phyloP scores from a whole-genome alignment of 2,888 invertebrate species.

The Dolichopus griseipennis region DNA sequence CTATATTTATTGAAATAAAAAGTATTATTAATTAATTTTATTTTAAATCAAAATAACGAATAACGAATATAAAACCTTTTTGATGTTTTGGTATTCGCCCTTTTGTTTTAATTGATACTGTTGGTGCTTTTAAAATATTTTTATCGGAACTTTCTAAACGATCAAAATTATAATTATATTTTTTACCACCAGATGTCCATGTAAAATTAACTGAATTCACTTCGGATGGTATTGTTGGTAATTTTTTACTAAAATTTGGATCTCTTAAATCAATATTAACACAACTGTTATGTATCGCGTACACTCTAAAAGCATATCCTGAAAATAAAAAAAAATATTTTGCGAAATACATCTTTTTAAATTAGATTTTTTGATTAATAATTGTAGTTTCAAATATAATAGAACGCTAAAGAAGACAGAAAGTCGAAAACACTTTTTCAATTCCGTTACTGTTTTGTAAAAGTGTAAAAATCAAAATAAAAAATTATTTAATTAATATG shows the following conservation, averaged over 20 bases:
- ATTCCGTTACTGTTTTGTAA: too few species aligned
- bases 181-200: constrained; percentile 73
- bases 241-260: constrained; percentile 79
- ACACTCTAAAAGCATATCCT: constrained; percentile 82
- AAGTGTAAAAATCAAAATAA: too few species aligned
- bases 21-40: background rate
- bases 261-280: constrained; percentile 80
- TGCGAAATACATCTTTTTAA: background rate
- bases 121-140: constrained; percentile 74
- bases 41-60: background rate
- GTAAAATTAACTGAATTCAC: constrained; percentile 86
- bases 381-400: too few species aligned
- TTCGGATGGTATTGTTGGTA: constrained; percentile 87
- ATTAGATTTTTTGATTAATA: too few species aligned
- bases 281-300: constrained; percentile 78
- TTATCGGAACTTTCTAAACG: constrained; percentile 75
- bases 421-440: too few species aligned
- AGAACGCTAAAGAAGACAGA: too few species aligned
- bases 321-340: constrained; percentile 21
- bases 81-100: constrained; percentile 78
- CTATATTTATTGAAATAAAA: constrained; percentile 41
- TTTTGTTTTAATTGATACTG: constrained; percentile 74
- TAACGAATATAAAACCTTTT: constrained; percentile 55
- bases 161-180: constrained; percentile 81
- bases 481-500: too few species aligned